Percentiles rank a stretch among this genome's conserved stretches.
Evolutionary conservation across 1,140 invertebrate species (phyloP).

Genomic region (Diabrotica virgifera): DNA sequence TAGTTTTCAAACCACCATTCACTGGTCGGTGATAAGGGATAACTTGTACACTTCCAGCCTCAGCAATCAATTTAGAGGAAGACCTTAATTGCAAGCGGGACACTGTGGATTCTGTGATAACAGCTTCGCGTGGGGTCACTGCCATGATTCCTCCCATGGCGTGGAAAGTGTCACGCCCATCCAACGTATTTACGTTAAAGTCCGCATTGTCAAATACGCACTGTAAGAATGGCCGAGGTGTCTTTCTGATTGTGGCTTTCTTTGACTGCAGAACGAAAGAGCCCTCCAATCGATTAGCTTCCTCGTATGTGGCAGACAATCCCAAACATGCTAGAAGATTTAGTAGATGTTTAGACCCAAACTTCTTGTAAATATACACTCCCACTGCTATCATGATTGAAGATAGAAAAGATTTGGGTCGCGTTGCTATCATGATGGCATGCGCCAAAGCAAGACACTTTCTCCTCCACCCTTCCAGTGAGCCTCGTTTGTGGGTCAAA

Average conservation of each 20-base stretch:
- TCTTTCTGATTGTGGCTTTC: not conserved
- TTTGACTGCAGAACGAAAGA: not conserved
- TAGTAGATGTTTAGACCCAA: not conserved
- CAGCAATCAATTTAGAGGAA: too few relatives aligned
- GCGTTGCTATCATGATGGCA: not conserved
- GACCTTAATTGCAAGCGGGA: too few relatives aligned
- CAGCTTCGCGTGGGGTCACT: too few relatives aligned
- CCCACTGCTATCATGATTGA: not conserved
- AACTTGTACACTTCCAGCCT: too few relatives aligned
- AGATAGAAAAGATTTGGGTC: not conserved
- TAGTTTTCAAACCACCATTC: too few relatives aligned
- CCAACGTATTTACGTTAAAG: not conserved
- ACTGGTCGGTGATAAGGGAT: too few relatives aligned
- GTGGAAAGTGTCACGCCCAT: not conserved
- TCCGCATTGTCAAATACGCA: not conserved
- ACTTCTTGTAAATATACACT: not conserved
- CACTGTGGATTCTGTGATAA: not conserved
- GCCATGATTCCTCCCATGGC: constrained; percentile 1
- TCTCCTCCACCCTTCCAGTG: not conserved
- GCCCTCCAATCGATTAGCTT: not conserved
- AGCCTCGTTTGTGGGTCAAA: not conserved
- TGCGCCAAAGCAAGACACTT: not conserved
- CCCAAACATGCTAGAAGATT: not conserved
- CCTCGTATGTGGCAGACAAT: not conserved
- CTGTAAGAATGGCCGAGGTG: not conserved